phyloP scores from a whole-genome alignment of 2,888 invertebrate species.

The Diadromus collaris region DNA sequence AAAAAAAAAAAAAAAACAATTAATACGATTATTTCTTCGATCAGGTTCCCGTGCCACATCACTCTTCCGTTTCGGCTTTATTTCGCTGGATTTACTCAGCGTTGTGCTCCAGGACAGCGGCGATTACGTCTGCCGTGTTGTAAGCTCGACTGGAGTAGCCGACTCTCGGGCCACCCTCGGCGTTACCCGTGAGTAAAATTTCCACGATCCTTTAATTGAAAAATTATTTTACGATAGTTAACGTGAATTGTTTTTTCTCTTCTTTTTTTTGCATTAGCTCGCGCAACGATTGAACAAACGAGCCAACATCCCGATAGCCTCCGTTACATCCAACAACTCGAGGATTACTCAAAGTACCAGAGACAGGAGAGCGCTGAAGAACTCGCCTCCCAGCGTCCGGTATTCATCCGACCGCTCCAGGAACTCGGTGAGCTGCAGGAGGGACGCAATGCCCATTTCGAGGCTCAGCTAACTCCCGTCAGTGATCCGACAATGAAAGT shows the following conservation, averaged over 20 bases:
- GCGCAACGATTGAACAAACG: conserved; percentile 91
- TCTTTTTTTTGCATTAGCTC: conserved; percentile 81
- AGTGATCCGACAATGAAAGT: conserved; percentile 97
- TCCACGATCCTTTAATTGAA: not conserved
- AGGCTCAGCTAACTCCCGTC: conserved; percentile 95
- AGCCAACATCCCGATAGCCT: conserved; percentile 96
- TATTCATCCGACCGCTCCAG: conserved; percentile 93
- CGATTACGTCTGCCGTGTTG: conserved; percentile 94
- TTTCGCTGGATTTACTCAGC: conserved; percentile 95
- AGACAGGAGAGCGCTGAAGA: conserved; percentile 93
- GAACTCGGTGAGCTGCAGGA: conserved; percentile 94
- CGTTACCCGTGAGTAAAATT: conserved; percentile 83
- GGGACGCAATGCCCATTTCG: conserved; percentile 95
- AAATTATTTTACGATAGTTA: not conserved
- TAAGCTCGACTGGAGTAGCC: conserved; percentile 92
- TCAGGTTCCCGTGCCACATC: conserved; percentile 97
- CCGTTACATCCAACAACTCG: conserved; percentile 94
- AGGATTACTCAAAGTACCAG: conserved; percentile 94
- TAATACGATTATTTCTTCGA: conserved; percentile 48
- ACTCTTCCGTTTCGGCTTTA: conserved; percentile 98
- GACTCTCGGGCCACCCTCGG: conserved; percentile 92
- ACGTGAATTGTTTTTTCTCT: not conserved
- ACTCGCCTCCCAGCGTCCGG: conserved; percentile 89
- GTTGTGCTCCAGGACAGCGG: conserved; percentile 93
- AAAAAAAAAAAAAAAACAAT: no score